A percentile compares a stretch with the other conserved stretches of the same genome.
Conservation (phyloP, 2,113 vertebrate genomes). For the Cololabis saira region DNA sequence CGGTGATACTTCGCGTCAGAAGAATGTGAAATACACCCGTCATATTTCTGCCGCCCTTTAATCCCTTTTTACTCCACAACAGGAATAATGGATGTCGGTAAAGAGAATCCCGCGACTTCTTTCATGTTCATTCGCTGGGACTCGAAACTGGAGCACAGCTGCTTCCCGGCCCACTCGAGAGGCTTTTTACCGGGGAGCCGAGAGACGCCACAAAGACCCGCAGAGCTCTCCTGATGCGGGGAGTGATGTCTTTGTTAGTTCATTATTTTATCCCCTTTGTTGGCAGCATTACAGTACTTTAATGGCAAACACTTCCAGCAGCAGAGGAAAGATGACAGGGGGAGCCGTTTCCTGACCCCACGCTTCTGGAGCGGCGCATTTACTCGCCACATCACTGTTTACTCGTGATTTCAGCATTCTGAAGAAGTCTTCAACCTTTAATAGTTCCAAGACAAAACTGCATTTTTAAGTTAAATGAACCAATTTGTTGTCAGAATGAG, state of each 20-base stretch:
- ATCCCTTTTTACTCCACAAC: neutral
- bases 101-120: slow-evolving; percentile 3
- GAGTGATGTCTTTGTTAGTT: neutral
- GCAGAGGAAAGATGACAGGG: neutral
- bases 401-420: too few relatives aligned
- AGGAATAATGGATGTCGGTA: slow-evolving; percentile 16
- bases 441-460: too few relatives aligned
- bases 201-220: slow-evolving; percentile 3
- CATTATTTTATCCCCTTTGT: neutral
- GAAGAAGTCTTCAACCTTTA: too few relatives aligned
- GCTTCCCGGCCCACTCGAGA: slow-evolving; percentile 9
- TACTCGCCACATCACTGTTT: too few relatives aligned
- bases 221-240: neutral
- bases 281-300: neutral
- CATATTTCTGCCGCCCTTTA: too few relatives aligned
- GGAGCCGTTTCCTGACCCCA: too few relatives aligned
- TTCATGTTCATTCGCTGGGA: slow-evolving; percentile 15
- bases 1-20: neutral
- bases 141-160: slow-evolving; percentile 11
- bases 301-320: neutral
- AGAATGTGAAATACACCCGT: too few relatives aligned
- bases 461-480: too few relatives aligned
- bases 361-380: too few relatives aligned
- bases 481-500: too few relatives aligned
- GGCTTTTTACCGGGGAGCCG: slow-evolving; percentile 23